Percentiles rank a stretch among this genome's conserved stretches.
phyloP scores from a whole-genome alignment of 2,888 invertebrate genomes.

The Masnerella sp. region DNA sequence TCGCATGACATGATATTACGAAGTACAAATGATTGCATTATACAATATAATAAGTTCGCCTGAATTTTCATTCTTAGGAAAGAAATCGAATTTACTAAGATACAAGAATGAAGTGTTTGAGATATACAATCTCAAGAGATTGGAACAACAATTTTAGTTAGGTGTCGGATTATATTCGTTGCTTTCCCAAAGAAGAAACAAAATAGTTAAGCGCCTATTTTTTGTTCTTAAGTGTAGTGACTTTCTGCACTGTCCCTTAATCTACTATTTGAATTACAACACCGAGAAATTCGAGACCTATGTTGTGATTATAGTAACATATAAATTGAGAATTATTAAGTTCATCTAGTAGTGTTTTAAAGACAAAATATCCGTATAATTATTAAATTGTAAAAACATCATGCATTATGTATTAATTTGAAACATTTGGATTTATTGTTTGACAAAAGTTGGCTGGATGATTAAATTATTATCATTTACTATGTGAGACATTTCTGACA shows the following conservation, averaged over 20 bases:
- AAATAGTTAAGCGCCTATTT: constrained; percentile 8
- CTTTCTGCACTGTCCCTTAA: constrained; percentile 18
- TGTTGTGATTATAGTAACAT: constrained; percentile 36
- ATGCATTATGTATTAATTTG: constrained; percentile 17
- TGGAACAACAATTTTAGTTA: background rate
- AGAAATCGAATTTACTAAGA: constrained; percentile 20
- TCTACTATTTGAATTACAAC: constrained; percentile 35
- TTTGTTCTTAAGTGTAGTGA: constrained; percentile 22
- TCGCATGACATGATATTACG: constrained; percentile 25
- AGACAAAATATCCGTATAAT: too few species aligned
- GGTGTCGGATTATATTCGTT: constrained; percentile 13
- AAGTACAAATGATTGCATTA: constrained; percentile 43
- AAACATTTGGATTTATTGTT: constrained; percentile 25
- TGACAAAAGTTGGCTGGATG: too few species aligned
- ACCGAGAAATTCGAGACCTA: constrained; percentile 56
- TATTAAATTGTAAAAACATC: background rate
- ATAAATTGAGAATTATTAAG: constrained; percentile 48
- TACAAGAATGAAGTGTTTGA: too few species aligned
- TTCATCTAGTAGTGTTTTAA: too few species aligned
- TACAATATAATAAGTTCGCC: constrained; percentile 22
- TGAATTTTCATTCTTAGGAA: constrained; percentile 24
- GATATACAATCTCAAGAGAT: background rate
- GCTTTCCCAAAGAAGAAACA: constrained; percentile 36
- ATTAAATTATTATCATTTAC: too few species aligned
- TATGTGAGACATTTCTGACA: too few species aligned